These are phyloP conservation scores for Ranitomeya imitator DNA, from an alignment of 2,113 vertebrate species.

Conservation along the genomic window DNA sequence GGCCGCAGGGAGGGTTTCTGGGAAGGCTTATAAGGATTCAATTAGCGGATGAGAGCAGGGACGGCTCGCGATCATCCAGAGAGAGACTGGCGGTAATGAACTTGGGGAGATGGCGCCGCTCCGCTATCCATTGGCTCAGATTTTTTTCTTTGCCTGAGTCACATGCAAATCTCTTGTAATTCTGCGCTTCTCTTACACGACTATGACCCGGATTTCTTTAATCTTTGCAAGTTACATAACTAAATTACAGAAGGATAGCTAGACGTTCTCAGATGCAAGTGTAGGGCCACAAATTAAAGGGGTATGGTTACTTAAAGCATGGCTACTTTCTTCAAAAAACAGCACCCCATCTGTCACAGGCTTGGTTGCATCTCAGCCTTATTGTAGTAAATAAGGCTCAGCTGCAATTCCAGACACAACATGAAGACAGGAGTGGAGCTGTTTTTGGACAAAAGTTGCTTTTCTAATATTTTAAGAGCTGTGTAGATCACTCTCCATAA, in stretches of 20 bases:
- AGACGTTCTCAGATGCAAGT: not conserved
- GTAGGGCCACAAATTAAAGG: not conserved
- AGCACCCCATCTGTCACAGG: not conserved
- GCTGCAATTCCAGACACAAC: too few species aligned
- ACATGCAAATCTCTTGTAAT: conserved; percentile 5
- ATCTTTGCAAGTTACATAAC: not conserved
- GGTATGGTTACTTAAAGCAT: not conserved
- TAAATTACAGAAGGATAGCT: not conserved
- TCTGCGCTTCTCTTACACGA: not conserved
- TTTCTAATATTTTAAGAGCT: too few species aligned
- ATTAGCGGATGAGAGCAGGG: not conserved
- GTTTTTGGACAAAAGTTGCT: too few species aligned
- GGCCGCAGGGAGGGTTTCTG: not conserved
- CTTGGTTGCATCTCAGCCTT: not conserved
- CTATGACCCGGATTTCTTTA: not conserved
- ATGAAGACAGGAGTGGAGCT: too few species aligned
- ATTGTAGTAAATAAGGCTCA: too few species aligned
- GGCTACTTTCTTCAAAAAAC: not conserved
- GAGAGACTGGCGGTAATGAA: conserved; percentile 18
- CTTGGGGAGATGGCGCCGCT: not conserved
- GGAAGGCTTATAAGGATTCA: conserved; percentile 10
- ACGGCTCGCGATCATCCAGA: not conserved
- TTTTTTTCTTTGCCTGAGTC: not conserved
- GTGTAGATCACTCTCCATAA: too few species aligned
- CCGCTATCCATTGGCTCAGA: not conserved